Percentiles rank a stretch among this genome's conserved stretches.
Evolutionary conservation across 2,113 vertebrate species (phyloP).

Genomic region (Hippopotamus amphibius): DNA sequence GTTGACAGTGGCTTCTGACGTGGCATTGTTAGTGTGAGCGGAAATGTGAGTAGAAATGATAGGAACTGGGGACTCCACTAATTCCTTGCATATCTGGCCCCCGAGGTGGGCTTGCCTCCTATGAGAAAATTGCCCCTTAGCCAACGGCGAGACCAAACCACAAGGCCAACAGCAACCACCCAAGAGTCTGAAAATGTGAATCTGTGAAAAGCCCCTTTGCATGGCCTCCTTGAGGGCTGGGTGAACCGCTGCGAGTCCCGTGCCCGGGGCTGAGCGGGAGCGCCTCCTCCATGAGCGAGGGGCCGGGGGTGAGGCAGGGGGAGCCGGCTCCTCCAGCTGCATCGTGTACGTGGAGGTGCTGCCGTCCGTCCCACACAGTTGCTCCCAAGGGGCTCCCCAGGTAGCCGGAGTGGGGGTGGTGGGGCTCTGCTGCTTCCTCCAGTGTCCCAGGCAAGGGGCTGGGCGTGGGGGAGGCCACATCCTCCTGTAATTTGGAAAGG

Average conservation of each 20-base stretch:
- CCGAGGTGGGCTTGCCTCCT: neutral
- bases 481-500: neutral
- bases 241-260: neutral
- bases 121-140: neutral
- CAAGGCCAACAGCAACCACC: neutral
- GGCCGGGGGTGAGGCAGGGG: fast-evolving
- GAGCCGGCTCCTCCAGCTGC: neutral
- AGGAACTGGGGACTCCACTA: neutral
- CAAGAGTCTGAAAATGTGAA: neutral
- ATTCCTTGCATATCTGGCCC: neutral
- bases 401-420: neutral
- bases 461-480: neutral
- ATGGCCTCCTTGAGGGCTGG: neutral
- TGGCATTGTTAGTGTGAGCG: neutral
- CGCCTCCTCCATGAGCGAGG: neutral
- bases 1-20: neutral
- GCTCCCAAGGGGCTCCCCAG: neutral
- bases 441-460: neutral
- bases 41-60: neutral
- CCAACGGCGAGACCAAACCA: neutral
- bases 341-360: fast-evolving
- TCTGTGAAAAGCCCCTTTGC: neutral
- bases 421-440: neutral
- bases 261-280: neutral
- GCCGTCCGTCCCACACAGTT: fast-evolving